phyloP scores from a whole-genome alignment of 2,113 vertebrate species.

The Grallaria varia region DNA sequence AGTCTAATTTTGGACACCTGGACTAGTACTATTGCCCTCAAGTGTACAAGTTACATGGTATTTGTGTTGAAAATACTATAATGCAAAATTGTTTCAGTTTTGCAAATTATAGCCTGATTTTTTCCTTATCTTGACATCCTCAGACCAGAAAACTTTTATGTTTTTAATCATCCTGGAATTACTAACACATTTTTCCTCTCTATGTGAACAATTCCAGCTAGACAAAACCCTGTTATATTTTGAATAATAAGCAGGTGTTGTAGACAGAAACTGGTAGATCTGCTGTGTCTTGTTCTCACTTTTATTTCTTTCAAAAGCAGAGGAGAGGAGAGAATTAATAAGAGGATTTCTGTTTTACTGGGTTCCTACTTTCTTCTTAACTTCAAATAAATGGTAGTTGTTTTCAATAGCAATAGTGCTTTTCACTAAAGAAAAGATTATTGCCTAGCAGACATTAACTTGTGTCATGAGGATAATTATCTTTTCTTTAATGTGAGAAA shows the following conservation, averaged over 20 bases:
- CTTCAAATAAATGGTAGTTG: background rate
- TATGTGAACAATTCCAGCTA: background rate
- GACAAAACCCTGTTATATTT: background rate
- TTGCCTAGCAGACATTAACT: background rate
- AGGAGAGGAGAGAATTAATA: background rate
- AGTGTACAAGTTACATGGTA: background rate
- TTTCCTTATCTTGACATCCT: background rate
- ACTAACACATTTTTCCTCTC: background rate
- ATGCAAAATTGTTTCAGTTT: background rate
- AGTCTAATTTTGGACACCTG: background rate
- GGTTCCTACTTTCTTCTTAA: background rate
- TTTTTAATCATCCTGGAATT: conserved; percentile 5
- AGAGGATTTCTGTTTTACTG: background rate
- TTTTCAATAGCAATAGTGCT: background rate
- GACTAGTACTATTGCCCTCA: background rate
- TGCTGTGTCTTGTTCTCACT: background rate
- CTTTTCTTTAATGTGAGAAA: background rate
- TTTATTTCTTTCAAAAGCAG: background rate
- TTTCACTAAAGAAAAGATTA: background rate
- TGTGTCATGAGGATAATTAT: background rate
- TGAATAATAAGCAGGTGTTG: background rate
- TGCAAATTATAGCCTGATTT: background rate
- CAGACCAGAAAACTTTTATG: background rate
- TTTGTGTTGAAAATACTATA: background rate
- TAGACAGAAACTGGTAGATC: background rate